Evolutionary conservation across 2,113 vertebrate species (phyloP).

Genomic region (Silurus asotus): DNA sequence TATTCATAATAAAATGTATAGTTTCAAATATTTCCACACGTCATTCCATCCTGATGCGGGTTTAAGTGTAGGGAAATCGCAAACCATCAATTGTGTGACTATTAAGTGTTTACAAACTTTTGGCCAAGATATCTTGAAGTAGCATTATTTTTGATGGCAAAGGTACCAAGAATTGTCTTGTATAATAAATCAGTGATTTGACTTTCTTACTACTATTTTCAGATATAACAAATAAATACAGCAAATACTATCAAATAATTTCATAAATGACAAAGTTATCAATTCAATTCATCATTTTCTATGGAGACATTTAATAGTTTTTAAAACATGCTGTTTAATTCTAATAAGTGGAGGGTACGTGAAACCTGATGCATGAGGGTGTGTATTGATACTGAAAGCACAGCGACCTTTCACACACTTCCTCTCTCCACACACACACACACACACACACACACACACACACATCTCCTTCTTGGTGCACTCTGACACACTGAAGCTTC

Average conservation of each 20-base stretch:
- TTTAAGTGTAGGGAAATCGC: too few relatives aligned
- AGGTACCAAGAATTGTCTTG: background rate
- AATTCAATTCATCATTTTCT: background rate
- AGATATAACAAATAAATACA: background rate
- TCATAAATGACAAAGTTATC: background rate
- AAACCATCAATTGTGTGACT: background rate
- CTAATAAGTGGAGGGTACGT: background rate
- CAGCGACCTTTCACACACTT: constrained; percentile 50
- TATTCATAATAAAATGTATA: background rate
- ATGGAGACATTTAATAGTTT: background rate
- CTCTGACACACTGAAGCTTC: background rate
- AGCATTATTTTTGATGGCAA: background rate
- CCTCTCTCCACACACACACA: background rate
- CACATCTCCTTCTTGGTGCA: background rate
- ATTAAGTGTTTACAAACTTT: background rate
- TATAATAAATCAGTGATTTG: background rate
- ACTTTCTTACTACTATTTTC: background rate
- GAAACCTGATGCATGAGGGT: background rate
- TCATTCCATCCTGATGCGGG: background rate
- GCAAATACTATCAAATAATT: background rate
- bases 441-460: background rate
- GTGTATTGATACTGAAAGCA: background rate
- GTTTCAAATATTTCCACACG: background rate
- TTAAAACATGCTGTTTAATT: background rate
- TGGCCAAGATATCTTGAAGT: background rate